Base-by-base conservation (phyloP, 1,140 invertebrate species). In the Aphaenogaster rudis region DNA sequence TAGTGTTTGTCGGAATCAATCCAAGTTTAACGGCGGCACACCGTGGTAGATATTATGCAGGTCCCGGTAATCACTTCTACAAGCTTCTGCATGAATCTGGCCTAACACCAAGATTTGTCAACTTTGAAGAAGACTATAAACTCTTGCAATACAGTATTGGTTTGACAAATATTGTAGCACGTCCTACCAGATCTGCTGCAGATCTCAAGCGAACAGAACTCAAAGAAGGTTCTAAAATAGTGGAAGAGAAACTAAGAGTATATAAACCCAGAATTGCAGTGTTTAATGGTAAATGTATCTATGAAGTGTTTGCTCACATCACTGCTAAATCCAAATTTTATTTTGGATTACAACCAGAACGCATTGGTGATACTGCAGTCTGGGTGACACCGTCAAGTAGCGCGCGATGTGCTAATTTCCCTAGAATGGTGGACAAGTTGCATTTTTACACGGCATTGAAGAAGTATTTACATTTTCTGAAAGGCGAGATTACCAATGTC, bases 311-410 rank as follows among this genome's bases (percentile, higher is more conserved):
- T 88, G 91, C 89, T 8, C 86, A 93, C 15, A 92, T 93, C 72
- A 88, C 67, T 0, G 61, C 72, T 13, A 93, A 94, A 74, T 61
- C 84, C 2, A 54, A 85, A 1, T 95, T 95, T 82, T 48, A 92
- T 50, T 95, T 95, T 92, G 95, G 95, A 50, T 79, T 95, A 0
- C 95, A 95, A 87, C 76, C 91, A 6, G 90, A 93, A 61, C 61
- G 78, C 28, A 91, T 95, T 28, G 93, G 86, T 1, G 86, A 95
- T 0, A 94, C 94, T 11, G 92, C 93, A 6, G 63, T 95, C 50
- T 95, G 95, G 95, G 95, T 95, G 13, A 94, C 94, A 11, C 95
- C 95, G 0, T 95, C 95, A 0, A 95, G 95, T 39, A 95, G 95
- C 80, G 95, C 95, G 6, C 90, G 95, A 15, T 95, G 95, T 52